A percentile compares a stretch with the other conserved stretches of the same genome.
These are phyloP conservation scores for Apodemia duryi DNA, from an alignment of 2,888 invertebrate genomes.

Conservation along the genomic window DNA sequence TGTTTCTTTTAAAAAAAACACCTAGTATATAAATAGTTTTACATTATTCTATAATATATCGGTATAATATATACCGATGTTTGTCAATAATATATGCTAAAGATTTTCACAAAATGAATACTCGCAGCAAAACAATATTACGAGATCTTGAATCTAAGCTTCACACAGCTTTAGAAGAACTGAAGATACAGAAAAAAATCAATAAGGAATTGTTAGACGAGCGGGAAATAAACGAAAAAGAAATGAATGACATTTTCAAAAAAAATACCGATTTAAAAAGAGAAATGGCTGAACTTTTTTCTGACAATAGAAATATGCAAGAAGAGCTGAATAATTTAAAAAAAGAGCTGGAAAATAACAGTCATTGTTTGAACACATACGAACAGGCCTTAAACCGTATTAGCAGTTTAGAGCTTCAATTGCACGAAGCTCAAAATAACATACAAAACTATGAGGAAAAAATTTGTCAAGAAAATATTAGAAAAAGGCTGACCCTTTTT, in stretches of 20 bases:
- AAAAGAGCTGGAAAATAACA: neutral
- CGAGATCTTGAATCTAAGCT: neutral
- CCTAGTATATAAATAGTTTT: too few relatives aligned
- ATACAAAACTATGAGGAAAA: neutral
- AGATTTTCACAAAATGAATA: neutral
- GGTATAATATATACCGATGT: too few relatives aligned
- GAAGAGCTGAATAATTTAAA: neutral
- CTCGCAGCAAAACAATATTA: neutral
- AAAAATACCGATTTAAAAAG: neutral
- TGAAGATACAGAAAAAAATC: neutral
- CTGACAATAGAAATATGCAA: neutral
- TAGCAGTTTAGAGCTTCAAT: neutral
- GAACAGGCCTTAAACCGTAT: neutral
- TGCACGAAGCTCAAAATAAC: neutral
- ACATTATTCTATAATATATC: too few relatives aligned
- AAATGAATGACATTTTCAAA: neutral
- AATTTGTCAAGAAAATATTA: neutral
- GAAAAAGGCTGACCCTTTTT: neutral
- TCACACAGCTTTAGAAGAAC: neutral
- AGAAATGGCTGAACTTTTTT: neutral
- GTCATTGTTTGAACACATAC: neutral
- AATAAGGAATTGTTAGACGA: neutral
- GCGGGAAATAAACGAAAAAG: neutral
- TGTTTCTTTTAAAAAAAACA: too few relatives aligned
- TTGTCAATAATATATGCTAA: too few relatives aligned